These are phyloP conservation scores for Climacteris rufus DNA, from an alignment of 2,113 vertebrate species.

Conservation along the genomic window DNA sequence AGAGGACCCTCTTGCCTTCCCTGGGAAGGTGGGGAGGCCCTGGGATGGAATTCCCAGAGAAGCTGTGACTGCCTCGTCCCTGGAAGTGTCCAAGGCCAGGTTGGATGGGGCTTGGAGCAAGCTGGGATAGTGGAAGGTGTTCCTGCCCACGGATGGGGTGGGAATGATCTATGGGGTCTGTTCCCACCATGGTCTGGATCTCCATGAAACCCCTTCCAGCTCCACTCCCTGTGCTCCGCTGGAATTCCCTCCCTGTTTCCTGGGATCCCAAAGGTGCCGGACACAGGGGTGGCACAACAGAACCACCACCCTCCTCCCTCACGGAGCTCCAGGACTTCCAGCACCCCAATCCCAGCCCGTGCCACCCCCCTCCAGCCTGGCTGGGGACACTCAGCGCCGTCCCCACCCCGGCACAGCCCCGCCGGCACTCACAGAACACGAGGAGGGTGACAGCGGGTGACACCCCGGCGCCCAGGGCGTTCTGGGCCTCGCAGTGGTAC, in stretches of 20 bases:
- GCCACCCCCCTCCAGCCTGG: rapidly evolving
- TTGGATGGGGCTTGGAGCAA: rapidly evolving
- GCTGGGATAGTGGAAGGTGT: rapidly evolving
- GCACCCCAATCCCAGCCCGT: rapidly evolving
- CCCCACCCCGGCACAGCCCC: rapidly evolving
- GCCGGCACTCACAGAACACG: constrained; percentile 68
- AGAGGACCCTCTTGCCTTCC: neutral
- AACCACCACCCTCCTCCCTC: neutral
- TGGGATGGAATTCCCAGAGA: neutral
- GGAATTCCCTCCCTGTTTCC: neutral
- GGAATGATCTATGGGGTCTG: neutral
- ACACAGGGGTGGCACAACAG: rapidly evolving
- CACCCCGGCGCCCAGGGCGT: neutral
- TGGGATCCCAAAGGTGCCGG: rapidly evolving
- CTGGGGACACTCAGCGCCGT: rapidly evolving
- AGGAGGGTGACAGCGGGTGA: neutral
- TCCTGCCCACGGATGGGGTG: no score
- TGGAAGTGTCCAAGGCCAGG: neutral
- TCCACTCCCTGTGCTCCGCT: rapidly evolving
- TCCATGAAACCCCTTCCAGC: rapidly evolving
- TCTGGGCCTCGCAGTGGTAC: constrained; percentile 63
- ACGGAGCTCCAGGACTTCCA: rapidly evolving
- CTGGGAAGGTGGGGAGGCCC: rapidly evolving
- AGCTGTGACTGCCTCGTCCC: neutral
- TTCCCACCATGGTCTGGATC: neutral